Evolutionary conservation across 2,888 invertebrate genomes (phyloP).

Genomic region (Apotomis turbidana): DNA sequence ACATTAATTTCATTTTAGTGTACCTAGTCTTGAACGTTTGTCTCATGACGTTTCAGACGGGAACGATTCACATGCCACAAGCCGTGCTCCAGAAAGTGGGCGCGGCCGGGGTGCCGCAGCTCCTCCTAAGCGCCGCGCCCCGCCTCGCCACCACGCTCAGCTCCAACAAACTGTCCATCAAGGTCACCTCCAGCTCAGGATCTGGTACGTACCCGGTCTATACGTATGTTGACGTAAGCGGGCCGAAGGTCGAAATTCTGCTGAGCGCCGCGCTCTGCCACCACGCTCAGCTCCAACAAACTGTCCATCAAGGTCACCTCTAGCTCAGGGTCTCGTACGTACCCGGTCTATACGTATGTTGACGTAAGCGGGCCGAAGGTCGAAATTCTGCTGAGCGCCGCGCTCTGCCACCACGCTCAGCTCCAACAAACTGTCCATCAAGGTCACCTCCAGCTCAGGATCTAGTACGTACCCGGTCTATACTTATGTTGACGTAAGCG

Average conservation of each 20-base stretch:
- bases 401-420: slow-evolving; percentile 73
- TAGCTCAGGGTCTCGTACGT: not conserved
- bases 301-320: slow-evolving; percentile 5
- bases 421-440: slow-evolving; percentile 87
- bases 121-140: slow-evolving; percentile 75
- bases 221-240: not conserved
- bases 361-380: too few species aligned
- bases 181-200: slow-evolving; percentile 83
- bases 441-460: slow-evolving; percentile 83
- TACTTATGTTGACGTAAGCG: not conserved
- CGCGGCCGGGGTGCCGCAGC: slow-evolving; percentile 74
- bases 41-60: slow-evolving; percentile 72
- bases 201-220: slow-evolving; percentile 34
- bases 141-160: slow-evolving; percentile 73
- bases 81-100: slow-evolving; percentile 79
- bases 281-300: not conserved
- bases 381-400: slow-evolving; percentile 75
- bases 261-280: not conserved
- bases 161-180: slow-evolving; percentile 87
- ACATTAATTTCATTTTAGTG: too few species aligned
- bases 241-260: not conserved
- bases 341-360: too few species aligned
- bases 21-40: slow-evolving; percentile 7
- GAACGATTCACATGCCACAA: slow-evolving; percentile 84
- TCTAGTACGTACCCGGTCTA: slow-evolving; percentile 33